Evolutionary conservation across 2,797 vertebrate species (phyloP), one percentile per base, ranked within the genome.

Genomic region (Nasua narica): DNA sequence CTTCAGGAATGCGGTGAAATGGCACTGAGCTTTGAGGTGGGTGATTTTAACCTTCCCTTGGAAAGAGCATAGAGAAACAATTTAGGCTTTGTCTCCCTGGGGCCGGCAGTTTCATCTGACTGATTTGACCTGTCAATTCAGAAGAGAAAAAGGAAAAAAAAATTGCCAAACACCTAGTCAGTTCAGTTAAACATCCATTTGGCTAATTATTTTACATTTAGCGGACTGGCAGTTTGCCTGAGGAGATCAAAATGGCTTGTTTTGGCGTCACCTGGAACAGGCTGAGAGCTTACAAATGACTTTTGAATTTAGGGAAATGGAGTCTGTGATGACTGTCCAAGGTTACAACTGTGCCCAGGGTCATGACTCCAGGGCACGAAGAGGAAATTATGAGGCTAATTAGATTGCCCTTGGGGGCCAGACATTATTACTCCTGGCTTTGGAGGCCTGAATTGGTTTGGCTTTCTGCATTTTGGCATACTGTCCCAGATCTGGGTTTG

Each of bases 101-200:
- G n/a, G 15, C 9, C 83, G 25, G 7, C 67, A 52, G 46, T 93
- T 97, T 94, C 79, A 87, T 95, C 69, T 56, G 90, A 94, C 50
- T 60, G 62, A 81, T 74, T 54, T 93, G 94, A 96, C 54, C 67
- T 91, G 72, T 90, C 83, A 87, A 27, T 93, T 87, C 65, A 65
- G 67, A 85, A 37, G 74, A 94, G 54, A 62, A 90, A 94, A 96
- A 87, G 29, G 13, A 65, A 43, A 32, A 82, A 25, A n/a, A n/a
- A 23, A n/a, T 54, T 62, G 74, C 35, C 29, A 46, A 89, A 93
- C 40, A 67, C 25, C 76, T 56, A 65, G 85, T 96, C 87, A 81
- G 40, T 87, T 96, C 54, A 70, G 32, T 84, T 94, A 93, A 96
- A 91, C 25, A 40, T 94, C 91, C 85, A 1, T 21, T 79, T 97